Evolutionary conservation across 1,140 invertebrate genomes (phyloP), one percentile per base, ranked within the genome.

Genomic region (Trigoniulus corallinus): DNA sequence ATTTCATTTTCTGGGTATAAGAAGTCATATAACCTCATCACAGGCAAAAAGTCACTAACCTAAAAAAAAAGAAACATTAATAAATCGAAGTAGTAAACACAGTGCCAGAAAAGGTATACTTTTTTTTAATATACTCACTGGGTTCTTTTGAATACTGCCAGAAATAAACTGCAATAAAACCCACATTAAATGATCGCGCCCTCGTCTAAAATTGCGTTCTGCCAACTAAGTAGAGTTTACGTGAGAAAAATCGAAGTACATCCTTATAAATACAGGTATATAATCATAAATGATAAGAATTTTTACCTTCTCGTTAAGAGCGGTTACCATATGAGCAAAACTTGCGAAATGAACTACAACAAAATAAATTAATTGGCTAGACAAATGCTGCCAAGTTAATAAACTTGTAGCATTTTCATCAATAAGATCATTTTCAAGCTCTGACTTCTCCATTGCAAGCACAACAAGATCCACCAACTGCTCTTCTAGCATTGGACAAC

Each of bases 161-260:
- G 91, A 95, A 53, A 96, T 92, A 61, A 93, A 96, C 66, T 96
- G 92, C 4, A 97, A 65, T n/a, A 97, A 67, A 2, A 92, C 84
- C 92, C 92, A 97, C 91, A 96, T 96, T 0, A 97, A 66, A 59
- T 95, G 88, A 69, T 97, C 91, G 45, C 92, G 69, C 0, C 89
- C 89, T 67, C 88, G 88, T 45, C 81, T 76, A 58, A 89, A 74
- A 61, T 88, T 85, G 57, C 79, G 72, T 4, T 80, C 79, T 26
- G 81, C 76, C 7, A 93, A 66, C 79, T 83, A 52, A 24, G 66
- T 60, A 59, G 55, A 57, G n/a, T 23, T 24, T 12, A 49, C 7
- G n/a, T 10, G 34, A 15, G 27, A 1, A 52, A 34, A 34, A 34
- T 7, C 15, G 7, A 7, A 34, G 15, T 15, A 34, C 29, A 34